Conservation (phyloP, 1,140 invertebrate genomes). For the Schlechtendalia chinensis region DNA sequence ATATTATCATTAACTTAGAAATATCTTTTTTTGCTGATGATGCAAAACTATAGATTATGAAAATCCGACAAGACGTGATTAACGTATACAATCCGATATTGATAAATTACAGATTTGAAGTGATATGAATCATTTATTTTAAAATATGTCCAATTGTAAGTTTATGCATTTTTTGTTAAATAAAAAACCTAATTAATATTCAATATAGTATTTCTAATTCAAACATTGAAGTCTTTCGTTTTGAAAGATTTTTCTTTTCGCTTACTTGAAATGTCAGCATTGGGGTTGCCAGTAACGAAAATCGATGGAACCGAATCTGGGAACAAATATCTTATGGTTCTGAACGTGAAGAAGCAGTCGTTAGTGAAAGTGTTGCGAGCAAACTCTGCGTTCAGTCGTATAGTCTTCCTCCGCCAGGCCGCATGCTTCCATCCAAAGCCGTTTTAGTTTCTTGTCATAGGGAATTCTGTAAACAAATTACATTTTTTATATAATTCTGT, state of each 20-base stretch:
- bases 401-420: no score
- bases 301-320: no score
- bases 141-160: not conserved
- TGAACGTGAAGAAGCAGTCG: no score
- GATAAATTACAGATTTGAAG: not conserved
- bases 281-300: no score
- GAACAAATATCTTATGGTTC: no score
- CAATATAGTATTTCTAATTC: not conserved
- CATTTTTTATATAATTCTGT: no score
- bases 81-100: not conserved
- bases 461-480: no score
- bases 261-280: no score
- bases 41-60: not conserved
- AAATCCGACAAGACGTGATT: not conserved
- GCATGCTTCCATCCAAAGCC: no score
- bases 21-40: not conserved
- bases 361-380: no score
- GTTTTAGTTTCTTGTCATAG: no score
- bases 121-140: not conserved
- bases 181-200: not conserved
- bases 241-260: not conserved
- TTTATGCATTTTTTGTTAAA: not conserved
- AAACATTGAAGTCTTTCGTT: not conserved
- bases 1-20: not conserved
- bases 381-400: no score